phyloP scores from a whole-genome alignment of 2,888 invertebrate species.

The Andrena dorsata region DNA sequence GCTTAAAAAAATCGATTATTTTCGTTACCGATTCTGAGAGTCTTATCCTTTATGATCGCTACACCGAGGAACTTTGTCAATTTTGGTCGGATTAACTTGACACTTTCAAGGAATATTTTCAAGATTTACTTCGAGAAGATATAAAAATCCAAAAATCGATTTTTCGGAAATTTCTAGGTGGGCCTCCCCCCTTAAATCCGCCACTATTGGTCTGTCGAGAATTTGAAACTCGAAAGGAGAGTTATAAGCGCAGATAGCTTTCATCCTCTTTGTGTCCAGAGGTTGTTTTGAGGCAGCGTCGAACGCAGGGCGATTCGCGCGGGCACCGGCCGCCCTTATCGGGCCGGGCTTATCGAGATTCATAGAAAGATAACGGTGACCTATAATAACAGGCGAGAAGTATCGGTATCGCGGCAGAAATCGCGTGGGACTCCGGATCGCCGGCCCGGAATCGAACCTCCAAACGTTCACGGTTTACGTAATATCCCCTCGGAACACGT shows the following conservation, averaged over 20 bases:
- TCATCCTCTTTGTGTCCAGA: background rate
- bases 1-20: too few species aligned
- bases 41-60: too few species aligned
- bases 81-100: too few species aligned
- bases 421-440: conserved; percentile 57
- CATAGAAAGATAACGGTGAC: conserved; percentile 55
- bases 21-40: too few species aligned
- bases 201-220: too few species aligned
- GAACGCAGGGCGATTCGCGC: conserved; percentile 24
- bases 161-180: too few species aligned
- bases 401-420: conserved; percentile 53
- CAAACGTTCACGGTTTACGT: conserved; percentile 46
- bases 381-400: conserved; percentile 60
- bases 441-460: conserved; percentile 44
- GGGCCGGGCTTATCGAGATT: conserved; percentile 54
- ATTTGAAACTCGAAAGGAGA: background rate
- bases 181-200: too few species aligned
- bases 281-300: background rate
- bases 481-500: conserved; percentile 31
- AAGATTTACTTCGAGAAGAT: too few species aligned
- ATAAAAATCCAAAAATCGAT: too few species aligned
- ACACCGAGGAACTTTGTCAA: too few species aligned
- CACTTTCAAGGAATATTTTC: too few species aligned
- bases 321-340: conserved; percentile 36
- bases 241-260: background rate